Evolutionary conservation across 2,888 invertebrate genomes (phyloP), one percentile per base, ranked within the genome.

Genomic region (Idaea aversata): DNA sequence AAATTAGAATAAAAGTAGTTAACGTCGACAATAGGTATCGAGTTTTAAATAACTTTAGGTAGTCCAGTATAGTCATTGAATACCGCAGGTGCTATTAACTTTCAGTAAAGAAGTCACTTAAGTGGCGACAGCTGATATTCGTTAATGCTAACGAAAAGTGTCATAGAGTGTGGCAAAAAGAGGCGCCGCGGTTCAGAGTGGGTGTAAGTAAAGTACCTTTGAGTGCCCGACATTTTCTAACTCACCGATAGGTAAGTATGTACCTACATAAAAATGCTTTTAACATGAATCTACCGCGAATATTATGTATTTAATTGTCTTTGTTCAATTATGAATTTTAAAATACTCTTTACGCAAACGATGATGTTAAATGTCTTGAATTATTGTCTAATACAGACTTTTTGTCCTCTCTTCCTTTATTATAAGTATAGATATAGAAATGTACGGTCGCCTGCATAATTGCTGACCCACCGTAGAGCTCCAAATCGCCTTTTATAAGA

Each of bases 71-170:
- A 15, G 15, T n/a, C 61, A 61, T 36, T 25, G 62, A 67, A 61
- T 59, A 65, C 65, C 59, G 36, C 66, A 70, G 65, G 69, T 68
- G 70, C 70, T 74, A 73, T 74, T 66, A 70, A 61, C 62, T 67
- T 66, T 67, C 69, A 67, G 66, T 63, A 68, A 62, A 67, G 65
- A 69, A 68, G 71, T 70, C 72, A 70, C 68, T 71, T 67, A 70
- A 66, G 66, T 66, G 61, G 65, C 65, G 68, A 70, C 71, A 72
- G 72, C 68, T 69, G 68, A 71, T 71, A 69, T 71, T 66, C 70
- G 69, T 69, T 70, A 71, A 73, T 74, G 69, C 68, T 70, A 71
- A 70, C 65, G 69, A 67, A 71, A 70, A 68, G 70, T 74, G 66
- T 63, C 66, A 62, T 67, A 62, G 68, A 69, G 66, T 65, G 65